These are phyloP conservation scores for Sebastes fasciatus DNA, from an alignment of 2,113 vertebrate species.

Conservation along the genomic window DNA sequence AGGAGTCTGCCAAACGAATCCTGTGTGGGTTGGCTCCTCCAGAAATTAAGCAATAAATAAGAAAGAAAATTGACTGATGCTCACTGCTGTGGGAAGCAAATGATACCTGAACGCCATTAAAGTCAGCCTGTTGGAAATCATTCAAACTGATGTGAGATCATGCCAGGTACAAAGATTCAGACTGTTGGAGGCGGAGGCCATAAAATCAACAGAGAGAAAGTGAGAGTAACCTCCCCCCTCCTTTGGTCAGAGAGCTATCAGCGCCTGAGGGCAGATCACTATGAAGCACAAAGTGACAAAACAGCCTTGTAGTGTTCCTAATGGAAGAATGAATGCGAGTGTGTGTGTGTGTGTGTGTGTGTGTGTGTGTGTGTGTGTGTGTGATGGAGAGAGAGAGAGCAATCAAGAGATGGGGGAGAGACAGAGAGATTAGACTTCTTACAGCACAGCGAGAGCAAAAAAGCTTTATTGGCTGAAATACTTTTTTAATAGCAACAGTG, in stretches of 20 bases:
- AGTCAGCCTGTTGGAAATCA: constrained; percentile 50
- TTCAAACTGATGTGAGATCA: constrained; percentile 47
- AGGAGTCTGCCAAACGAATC: constrained; percentile 1
- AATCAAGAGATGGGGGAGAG: constrained; percentile 39
- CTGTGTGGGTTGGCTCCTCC: constrained; percentile 1
- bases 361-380: constrained; percentile 8
- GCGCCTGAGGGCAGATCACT: constrained; percentile 63
- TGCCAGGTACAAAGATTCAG: constrained; percentile 34
- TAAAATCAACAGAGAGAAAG: constrained; percentile 51
- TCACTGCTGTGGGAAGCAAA: constrained; percentile 18
- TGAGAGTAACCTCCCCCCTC: constrained; percentile 44
- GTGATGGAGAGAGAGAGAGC: constrained; percentile 25
- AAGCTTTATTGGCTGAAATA: constrained; percentile 36
- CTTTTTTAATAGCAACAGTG: constrained; percentile 32
- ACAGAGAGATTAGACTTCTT: constrained; percentile 27
- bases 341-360: constrained; percentile 6
- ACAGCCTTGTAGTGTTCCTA: constrained; percentile 64
- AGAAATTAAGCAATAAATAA: constrained; percentile 18
- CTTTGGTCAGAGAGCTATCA: constrained; percentile 55
- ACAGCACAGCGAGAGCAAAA: constrained; percentile 26
- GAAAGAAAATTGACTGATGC: constrained; percentile 6
- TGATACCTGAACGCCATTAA: constrained; percentile 45
- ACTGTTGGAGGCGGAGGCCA: constrained; percentile 26
- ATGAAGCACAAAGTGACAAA: constrained; percentile 65
- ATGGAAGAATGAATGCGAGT: constrained; percentile 52